Base-by-base conservation (phyloP, 2,113 vertebrate species). In the Megalops atlanticus region DNA sequence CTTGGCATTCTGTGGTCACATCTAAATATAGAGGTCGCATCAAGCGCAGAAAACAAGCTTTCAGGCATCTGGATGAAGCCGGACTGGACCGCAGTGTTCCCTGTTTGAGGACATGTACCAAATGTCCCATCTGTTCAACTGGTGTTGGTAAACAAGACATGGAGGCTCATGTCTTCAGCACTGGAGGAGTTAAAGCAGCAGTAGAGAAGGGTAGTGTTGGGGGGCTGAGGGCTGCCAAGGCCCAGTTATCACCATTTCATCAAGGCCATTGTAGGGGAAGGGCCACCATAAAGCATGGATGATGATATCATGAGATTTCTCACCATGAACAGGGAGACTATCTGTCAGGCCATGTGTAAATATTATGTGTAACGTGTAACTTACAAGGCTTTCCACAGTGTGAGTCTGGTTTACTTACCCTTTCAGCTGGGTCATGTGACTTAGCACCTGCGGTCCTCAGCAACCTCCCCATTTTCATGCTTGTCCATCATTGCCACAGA, bases 21-120 rank as follows among this genome's bases (percentile, higher is more conserved):
- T n/a, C 76, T 77, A 64, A 64, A 38, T 40, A 77, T 77, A 40
- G 76, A 24, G 45, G 33, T 5, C 40, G 21, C 41, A 16, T 54
- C 4, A 33, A 8, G 16, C 47, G 8, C 52, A 58, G 52, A 58
- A 58, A n/a, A 58, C n/a, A 58, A 3, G 6, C 2, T 10, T 64
- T 38, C 18, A 54, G 10, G 18, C 33, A 24, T 77, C 21, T 45
- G 2, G 31, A 16, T 10, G 69, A 38, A 21, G 1, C 33, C 35
- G 6, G 35, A 38, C 33, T 5, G 36, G 33, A 18, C 14, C 36
- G 8, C 10, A 33, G 45, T 36, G 16, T 54, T 52, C 33, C 16
- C 45, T 77, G 33, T 0, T 35, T 24, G 47, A 49, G 33, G 27
- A 49, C 27, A 49, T 52, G 27, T 27, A 33, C n/a, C 15, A 15